Evolutionary conservation across 1,140 invertebrate species (phyloP), one percentile per base, ranked within the genome.

Genomic region (Tetramorium simillimum): DNA sequence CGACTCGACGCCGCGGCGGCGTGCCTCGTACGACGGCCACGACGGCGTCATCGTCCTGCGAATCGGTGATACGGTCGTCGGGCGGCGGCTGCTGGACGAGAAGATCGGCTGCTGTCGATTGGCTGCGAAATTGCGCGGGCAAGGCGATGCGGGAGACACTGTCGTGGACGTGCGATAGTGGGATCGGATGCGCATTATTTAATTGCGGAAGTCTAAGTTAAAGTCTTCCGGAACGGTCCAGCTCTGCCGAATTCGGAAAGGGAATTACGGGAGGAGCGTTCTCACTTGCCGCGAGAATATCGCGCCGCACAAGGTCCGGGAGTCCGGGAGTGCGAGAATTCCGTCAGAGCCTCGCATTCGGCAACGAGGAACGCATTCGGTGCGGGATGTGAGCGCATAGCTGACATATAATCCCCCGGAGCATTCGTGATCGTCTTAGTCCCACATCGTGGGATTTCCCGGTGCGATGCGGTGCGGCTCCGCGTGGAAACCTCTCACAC

Each of bases 151-250:
- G 53, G 9, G 16, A n/a, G 16, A 56, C 43, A 86, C 72, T n/a
- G 58, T 40, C 9, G 37, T 21, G 14, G 53, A 21, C 24, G 53
- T 18, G 12, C 37, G 12, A 53, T 12, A 49, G 3, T 16, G 46
- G n/a, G 33, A 58, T 53, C n/a, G 14, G 6, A 60, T 21, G 56
- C 37, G 58, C 88, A 89, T 89, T 14, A 21, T 86, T 76, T 21
- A 18, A 33, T 70, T 14, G 43, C 62, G 7, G 4, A 14, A 69
- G n/a, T 69, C 40, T 33, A 33, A 21, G 2, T 24, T 37, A 10
- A 33, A 33, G 43, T 49, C 1, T n/a, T n/a, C 33, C 3, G 24
- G n/a, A 53, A 37, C 18, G 16, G 24, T 2, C 24, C 33, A n/a
- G 37, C 14, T n/a, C 14, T 28, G 0, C 6, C 12, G 6, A 21